phyloP scores from a whole-genome alignment of 2,797 vertebrate species.

The Falco cherrug region DNA sequence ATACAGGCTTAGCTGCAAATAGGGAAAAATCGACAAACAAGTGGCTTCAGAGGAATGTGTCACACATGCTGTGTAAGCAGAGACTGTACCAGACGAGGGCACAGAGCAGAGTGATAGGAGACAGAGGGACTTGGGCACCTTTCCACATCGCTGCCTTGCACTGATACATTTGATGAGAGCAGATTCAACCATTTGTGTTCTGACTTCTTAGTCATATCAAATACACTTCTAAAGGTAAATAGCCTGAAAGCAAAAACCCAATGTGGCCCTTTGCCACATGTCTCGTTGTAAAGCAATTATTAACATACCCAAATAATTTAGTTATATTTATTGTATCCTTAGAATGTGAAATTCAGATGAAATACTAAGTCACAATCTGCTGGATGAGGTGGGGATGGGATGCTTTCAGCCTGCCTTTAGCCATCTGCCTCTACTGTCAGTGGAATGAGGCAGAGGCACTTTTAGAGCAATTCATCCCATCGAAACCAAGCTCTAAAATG shows the following conservation, averaged over 20 bases:
- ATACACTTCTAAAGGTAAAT: not conserved
- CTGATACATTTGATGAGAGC: not conserved
- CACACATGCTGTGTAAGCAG: not conserved
- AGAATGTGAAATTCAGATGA: not conserved
- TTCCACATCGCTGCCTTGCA: not conserved
- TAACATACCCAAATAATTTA: not conserved
- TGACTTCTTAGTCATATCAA: not conserved
- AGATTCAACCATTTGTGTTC: not conserved
- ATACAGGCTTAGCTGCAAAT: not conserved
- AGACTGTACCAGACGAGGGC: not conserved
- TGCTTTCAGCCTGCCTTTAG: not conserved
- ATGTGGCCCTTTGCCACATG: not conserved
- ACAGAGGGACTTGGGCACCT: not conserved
- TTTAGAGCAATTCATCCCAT: not conserved
- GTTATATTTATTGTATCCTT: not conserved
- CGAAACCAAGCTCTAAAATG: not conserved
- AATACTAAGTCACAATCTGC: fast-evolving
- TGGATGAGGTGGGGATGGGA: not conserved
- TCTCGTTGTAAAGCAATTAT: not conserved
- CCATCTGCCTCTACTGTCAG: not conserved
- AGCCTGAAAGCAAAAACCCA: not conserved
- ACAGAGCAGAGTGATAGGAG: not conserved
- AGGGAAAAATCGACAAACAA: not conserved
- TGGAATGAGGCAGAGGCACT: not conserved
- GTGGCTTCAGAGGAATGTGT: not conserved